Conservation (phyloP, 2,888 invertebrate species). For the Nymphalis polychloros region DNA sequence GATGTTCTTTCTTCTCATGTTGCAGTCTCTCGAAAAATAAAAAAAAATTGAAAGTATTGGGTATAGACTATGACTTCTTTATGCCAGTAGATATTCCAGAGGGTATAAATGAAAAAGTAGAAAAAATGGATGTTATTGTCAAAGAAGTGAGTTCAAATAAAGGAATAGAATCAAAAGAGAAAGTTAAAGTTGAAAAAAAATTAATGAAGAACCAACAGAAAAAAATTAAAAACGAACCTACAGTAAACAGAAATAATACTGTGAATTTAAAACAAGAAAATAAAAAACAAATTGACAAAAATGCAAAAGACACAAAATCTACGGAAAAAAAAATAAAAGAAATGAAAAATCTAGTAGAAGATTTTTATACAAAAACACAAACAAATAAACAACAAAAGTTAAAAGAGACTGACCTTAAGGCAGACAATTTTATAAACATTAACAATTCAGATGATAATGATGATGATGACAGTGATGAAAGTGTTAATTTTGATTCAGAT, state of each 20-base stretch:
- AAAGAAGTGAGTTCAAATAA: conserved; percentile 20
- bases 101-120: conserved; percentile 45
- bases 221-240: conserved; percentile 30
- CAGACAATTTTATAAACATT: conserved; percentile 59
- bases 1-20: conserved; percentile 30
- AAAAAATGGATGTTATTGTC: conserved; percentile 31
- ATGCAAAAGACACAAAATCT: conserved; percentile 31
- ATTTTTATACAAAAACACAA: conserved; percentile 44
- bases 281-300: conserved; percentile 17
- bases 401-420: conserved; percentile 51
- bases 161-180: conserved; percentile 37
- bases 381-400: conserved; percentile 55
- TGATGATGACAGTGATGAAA: conserved; percentile 56
- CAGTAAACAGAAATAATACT: conserved; percentile 19
- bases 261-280: conserved; percentile 30
- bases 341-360: conserved; percentile 3
- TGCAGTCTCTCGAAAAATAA: conserved; percentile 72
- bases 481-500: conserved; percentile 66
- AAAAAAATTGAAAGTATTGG: conserved; percentile 69
- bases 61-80: conserved; percentile 79
- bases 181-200: conserved; percentile 36
- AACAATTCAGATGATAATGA: conserved; percentile 42
- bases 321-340: conserved; percentile 17
- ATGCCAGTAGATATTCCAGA: conserved; percentile 75
- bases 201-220: conserved; percentile 38